These are phyloP conservation scores for Polylopha cassiicola DNA, from an alignment of 2,888 invertebrate genomes.

Conservation along the genomic window DNA sequence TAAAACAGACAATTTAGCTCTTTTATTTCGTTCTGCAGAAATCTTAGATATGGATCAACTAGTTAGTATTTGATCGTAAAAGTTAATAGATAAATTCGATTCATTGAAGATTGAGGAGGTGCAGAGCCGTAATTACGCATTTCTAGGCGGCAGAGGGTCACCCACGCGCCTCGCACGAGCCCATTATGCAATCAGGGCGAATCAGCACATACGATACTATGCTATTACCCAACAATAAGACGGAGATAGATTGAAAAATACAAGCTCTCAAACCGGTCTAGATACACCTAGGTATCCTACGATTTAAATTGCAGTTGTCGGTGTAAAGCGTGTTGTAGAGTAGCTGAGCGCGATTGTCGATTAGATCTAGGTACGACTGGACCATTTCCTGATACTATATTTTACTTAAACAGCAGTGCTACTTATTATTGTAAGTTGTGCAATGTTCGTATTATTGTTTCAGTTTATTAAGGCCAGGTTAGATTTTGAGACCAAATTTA, in stretches of 20 bases:
- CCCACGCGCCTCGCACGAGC: slow-evolving; percentile 68
- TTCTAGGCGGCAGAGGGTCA: slow-evolving; percentile 58
- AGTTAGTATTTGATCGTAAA: no score
- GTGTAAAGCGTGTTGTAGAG: slow-evolving; percentile 19
- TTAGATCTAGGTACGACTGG: slow-evolving; percentile 31
- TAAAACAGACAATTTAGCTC: no score
- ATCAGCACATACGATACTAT: slow-evolving; percentile 57
- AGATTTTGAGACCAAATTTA: no score
- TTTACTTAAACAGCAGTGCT: slow-evolving; percentile 30
- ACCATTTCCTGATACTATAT: slow-evolving; percentile 36
- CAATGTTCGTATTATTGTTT: no score
- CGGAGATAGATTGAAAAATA: slow-evolving; percentile 21
- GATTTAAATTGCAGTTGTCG: slow-evolving; percentile 16
- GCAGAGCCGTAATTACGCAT: slow-evolving; percentile 48
- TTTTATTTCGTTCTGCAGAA: no score
- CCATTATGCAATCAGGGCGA: slow-evolving; percentile 73
- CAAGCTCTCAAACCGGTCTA: slow-evolving; percentile 22
- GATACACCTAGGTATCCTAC: slow-evolving; percentile 3
- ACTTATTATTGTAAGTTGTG: neutral
- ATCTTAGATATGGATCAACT: no score
- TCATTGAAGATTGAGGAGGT: slow-evolving; percentile 23
- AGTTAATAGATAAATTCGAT: slow-evolving; percentile 7
- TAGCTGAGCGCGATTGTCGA: slow-evolving; percentile 23
- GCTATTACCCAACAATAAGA: slow-evolving; percentile 32
- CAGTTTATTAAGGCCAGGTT: no score